Base-by-base conservation (phyloP, 2,113 vertebrate species). In the Opisthocomus hoazin region DNA sequence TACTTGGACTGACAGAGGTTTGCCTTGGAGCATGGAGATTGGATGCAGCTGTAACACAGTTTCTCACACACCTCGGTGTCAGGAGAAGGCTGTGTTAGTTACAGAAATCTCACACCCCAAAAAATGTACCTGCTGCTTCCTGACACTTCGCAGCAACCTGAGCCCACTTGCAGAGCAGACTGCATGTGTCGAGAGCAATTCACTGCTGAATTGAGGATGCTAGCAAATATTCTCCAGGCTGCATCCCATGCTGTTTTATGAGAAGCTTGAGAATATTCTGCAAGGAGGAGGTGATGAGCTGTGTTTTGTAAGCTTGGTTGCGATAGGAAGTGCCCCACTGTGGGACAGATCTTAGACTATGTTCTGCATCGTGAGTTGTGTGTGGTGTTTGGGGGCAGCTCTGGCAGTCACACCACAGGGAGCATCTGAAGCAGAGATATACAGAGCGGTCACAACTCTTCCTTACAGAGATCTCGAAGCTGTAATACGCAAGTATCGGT, bases 371-470 rank as follows among this genome's bases (percentile, higher is more conserved):
- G 4, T 93, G 79, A 92, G 63, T 88, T 79, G n/a, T 69, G 73
- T 77, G 84, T 9, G 12, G 37, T 57, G 56, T 73, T 92, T 26
- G 70, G 93, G 92, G 91, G 61, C 54, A 89, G 75, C 85, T 83
- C 87, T 91, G 71, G 32, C 48, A 61, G 61, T 69, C 79, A 9
- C 34, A 71, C 66, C 48, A 12, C 51, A 29, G 87, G 74, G 64
- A 82, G 29, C 64, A 43, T 74, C 65, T 71, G 61, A 90, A 91
- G 30, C 78, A 71, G 27, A 17, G 10, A 78, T 86, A 48, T 32
- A 80, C 73, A 15, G 63, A 58, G 63, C 79, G 80, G 86, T 95
- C 94, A 97, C 29, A 63, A 92, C 60, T 90, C 43, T 61, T 90
- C 58, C 57, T 70, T 89, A 32, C n/a, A 54, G 81, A 84, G 41